Conservation (phyloP, 2,113 vertebrate genomes). For the Mesembrinibis cayennensis region DNA sequence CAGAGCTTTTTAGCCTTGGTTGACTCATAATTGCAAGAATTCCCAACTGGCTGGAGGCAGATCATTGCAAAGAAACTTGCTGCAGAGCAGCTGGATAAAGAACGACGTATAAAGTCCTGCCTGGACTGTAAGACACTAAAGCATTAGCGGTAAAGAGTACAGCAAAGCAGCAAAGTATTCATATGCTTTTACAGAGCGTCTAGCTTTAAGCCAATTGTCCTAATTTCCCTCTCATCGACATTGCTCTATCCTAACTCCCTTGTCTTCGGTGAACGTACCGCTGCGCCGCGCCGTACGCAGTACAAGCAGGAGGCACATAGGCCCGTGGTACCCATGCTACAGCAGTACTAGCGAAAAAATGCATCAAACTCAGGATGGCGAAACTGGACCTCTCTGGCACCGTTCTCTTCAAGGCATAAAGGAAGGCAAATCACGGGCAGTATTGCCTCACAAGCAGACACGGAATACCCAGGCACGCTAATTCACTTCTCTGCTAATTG, state of each 20-base stretch:
- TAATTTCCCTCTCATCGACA: background rate
- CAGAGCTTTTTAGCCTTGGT: background rate
- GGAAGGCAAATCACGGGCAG: background rate
- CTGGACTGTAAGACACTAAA: background rate
- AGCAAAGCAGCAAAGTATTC: background rate
- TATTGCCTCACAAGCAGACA: background rate
- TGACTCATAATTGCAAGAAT: background rate
- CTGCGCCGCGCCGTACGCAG: fast-evolving
- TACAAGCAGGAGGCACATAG: background rate
- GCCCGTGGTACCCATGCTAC: fast-evolving
- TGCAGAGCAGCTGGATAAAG: background rate
- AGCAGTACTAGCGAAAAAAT: fast-evolving
- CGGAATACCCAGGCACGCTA: background rate
- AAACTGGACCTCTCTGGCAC: background rate
- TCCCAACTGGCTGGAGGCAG: background rate
- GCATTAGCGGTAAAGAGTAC: background rate
- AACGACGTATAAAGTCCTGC: background rate
- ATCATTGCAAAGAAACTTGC: background rate
- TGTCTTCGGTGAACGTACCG: fast-evolving
- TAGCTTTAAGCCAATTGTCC: background rate
- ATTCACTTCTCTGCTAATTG: background rate
- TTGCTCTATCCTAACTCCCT: background rate
- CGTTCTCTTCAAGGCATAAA: background rate
- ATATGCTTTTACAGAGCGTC: background rate
- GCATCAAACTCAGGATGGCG: background rate